These are phyloP conservation scores for Calliopsis andreniformis DNA, from an alignment of 1,140 invertebrate genomes.

Conservation along the genomic window DNA sequence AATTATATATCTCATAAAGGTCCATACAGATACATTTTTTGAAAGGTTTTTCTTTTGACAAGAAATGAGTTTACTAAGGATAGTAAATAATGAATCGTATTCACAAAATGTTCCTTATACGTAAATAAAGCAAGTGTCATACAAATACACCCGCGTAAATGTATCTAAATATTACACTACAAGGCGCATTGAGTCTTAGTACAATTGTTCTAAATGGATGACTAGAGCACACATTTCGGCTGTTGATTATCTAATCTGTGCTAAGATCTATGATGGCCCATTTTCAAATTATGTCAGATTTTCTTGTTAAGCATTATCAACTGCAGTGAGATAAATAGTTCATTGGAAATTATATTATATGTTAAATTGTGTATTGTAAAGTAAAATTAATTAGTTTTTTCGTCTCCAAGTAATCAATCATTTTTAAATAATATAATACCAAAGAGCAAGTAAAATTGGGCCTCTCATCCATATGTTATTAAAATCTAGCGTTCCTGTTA, in stretches of 20 bases:
- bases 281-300: constrained; percentile 24
- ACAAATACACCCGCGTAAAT: constrained; percentile 45
- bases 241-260: constrained; percentile 57
- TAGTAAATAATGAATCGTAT: neutral
- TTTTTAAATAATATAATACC: constrained; percentile 29
- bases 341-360: constrained; percentile 20
- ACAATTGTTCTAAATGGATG: constrained; percentile 69
- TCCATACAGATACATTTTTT: neutral
- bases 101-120: neutral
- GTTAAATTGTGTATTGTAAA: constrained; percentile 23
- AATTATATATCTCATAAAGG: neutral
- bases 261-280: constrained; percentile 44
- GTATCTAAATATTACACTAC: constrained; percentile 60
- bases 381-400: constrained; percentile 8
- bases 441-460: constrained; percentile 9
- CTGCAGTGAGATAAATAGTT: constrained; percentile 18
- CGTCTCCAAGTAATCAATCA: constrained; percentile 27
- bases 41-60: neutral
- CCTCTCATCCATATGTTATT: neutral
- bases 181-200: constrained; percentile 71
- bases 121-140: constrained; percentile 34
- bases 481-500: neutral
- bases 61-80: neutral
- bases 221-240: constrained; percentile 76
- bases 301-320: constrained; percentile 43